Percentiles rank a stretch among this genome's conserved stretches.
phyloP scores from a whole-genome alignment of 1,140 invertebrate species.

The Nasonia giraulti region DNA sequence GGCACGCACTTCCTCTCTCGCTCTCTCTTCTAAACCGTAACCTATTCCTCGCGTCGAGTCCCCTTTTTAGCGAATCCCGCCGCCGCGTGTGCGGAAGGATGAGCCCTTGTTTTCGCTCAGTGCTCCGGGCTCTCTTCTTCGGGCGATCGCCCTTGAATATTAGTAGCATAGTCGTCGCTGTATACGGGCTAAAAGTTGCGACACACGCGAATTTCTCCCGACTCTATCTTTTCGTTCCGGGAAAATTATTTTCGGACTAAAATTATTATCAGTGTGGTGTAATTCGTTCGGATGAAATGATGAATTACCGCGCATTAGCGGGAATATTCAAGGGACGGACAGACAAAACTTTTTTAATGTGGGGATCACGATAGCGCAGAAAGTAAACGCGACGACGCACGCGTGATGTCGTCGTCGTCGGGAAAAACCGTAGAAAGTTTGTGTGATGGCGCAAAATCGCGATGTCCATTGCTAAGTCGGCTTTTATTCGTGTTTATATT shows the following conservation, averaged over 20 bases:
- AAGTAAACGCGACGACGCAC: background rate
- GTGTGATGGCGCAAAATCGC: background rate
- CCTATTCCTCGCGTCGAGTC: conserved; percentile 50
- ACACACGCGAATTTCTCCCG: background rate
- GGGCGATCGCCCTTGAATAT: conserved; percentile 27
- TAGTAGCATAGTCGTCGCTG: background rate
- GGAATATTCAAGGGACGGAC: background rate
- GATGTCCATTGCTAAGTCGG: background rate
- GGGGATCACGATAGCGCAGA: background rate
- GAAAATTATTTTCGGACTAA: background rate
- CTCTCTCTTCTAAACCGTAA: conserved; percentile 44
- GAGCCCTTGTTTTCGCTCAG: conserved; percentile 57
- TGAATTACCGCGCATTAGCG: background rate
- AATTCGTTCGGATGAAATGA: background rate
- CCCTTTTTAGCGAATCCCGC: conserved; percentile 30
- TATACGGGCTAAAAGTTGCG: background rate
- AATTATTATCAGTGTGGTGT: background rate
- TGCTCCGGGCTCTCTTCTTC: conserved; percentile 41
- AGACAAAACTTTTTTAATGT: background rate
- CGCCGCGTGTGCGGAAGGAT: conserved; percentile 11
- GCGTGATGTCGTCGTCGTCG: background rate
- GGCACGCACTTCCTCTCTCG: conserved; percentile 41
- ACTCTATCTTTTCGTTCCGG: background rate
- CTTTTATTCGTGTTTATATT: background rate
- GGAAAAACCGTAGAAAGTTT: background rate